These are phyloP conservation scores for Dicentrarchus labrax DNA, from an alignment of 2,113 vertebrate species.

Conservation along the genomic window DNA sequence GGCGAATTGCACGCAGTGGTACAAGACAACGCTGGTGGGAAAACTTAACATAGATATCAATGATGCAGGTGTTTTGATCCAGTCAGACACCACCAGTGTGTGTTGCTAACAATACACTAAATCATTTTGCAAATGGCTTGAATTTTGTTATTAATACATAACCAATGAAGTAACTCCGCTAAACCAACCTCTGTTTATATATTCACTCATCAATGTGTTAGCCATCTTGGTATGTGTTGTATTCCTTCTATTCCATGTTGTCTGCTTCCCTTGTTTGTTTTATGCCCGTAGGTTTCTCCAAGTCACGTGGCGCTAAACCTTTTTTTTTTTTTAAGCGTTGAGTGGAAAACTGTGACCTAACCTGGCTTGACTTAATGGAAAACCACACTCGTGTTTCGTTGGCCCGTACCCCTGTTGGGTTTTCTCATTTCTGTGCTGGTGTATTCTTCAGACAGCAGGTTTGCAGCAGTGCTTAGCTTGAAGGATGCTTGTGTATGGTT, in stretches of 20 bases:
- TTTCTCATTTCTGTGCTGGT: conserved; percentile 6
- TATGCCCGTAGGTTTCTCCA: not conserved
- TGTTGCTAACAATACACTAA: not conserved
- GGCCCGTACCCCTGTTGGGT: not conserved
- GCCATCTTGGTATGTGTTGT: not conserved
- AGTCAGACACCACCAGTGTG: no score
- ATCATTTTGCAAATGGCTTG: not conserved
- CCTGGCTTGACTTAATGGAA: conserved; percentile 15
- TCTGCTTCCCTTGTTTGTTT: not conserved
- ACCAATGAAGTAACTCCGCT: not conserved
- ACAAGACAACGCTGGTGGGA: no score
- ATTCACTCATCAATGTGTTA: not conserved
- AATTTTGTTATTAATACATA: not conserved
- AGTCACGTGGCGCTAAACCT: no score
- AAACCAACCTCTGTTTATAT: not conserved
- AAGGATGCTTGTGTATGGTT: conserved; percentile 74
- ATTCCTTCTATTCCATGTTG: not conserved
- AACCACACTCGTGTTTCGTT: not conserved
- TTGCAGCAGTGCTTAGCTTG: conserved; percentile 57
- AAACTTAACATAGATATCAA: no score
- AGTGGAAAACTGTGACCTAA: not conserved
- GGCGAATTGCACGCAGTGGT: no score
- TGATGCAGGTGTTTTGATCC: no score
- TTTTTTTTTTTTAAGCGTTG: not conserved
- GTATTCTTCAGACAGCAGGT: conserved; percentile 27